Evolutionary conservation across 2,797 vertebrate species (phyloP).

Genomic region (Amphiprion clarkii): DNA sequence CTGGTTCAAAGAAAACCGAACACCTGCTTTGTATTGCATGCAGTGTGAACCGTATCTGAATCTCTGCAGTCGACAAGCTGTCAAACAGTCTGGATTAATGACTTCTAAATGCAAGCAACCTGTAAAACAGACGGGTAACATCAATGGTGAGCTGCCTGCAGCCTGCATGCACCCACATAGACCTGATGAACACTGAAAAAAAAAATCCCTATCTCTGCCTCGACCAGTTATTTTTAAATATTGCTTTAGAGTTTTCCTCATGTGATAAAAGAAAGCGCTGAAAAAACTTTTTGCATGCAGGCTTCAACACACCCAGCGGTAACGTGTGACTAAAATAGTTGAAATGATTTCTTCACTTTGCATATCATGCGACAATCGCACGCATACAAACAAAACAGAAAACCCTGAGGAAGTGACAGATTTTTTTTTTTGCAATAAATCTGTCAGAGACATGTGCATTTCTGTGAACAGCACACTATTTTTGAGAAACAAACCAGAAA

Average conservation of each 20-base stretch:
- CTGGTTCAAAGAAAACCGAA: constrained; percentile 26
- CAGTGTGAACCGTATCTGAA: constrained; percentile 13
- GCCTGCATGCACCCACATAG: constrained; percentile 11
- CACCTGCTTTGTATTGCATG: constrained; percentile 16
- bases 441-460: background rate
- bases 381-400: background rate
- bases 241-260: background rate
- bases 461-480: background rate
- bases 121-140: constrained; percentile 13
- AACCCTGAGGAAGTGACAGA: background rate
- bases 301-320: constrained; percentile 19
- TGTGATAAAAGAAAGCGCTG: background rate
- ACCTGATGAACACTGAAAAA: background rate
- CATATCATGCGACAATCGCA: background rate
- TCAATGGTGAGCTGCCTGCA: constrained; percentile 33
- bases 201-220: background rate
- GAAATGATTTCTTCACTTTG: constrained; percentile 18
- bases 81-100: constrained; percentile 47
- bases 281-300: background rate
- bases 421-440: background rate
- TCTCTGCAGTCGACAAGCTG: constrained; percentile 30
- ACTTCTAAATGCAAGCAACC: constrained; percentile 20
- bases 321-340: constrained; percentile 28
- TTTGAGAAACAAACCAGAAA: constrained; percentile 10
- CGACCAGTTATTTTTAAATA: background rate